Evolutionary conservation across 2,888 invertebrate species (phyloP), one percentile per base, ranked within the genome.

Genomic region (Drosophila yooni): DNA sequence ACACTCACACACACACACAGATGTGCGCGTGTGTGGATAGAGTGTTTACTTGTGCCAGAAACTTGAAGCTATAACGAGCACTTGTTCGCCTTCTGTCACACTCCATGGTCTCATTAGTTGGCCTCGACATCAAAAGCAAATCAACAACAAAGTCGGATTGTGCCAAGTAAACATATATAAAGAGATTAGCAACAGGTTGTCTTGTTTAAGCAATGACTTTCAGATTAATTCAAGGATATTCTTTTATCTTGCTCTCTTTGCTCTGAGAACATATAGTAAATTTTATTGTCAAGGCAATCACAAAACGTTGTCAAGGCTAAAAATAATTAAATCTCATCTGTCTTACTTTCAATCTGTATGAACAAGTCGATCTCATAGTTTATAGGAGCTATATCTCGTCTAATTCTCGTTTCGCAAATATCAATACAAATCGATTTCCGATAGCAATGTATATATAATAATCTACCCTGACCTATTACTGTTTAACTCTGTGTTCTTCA

Each of bases 81-180:
- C 31, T 25, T 38, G 10, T 36, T 46, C 15, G 18, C 27, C n/a
- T 31, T 40, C 36, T 53, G 21, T 46, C 36, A 40, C 40, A 10
- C 58, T 64, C 74, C 57, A 54, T 74, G 50, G 76, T 52, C 54
- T 56, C 70, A 76, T 62, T 60, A 60, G 43, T 34, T 56, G 48
- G 34, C 48, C 61, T n/a, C 25, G 31, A n/a, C 13, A 38, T 27
- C 56, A n/a, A 29, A 50, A 34, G 25, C 46, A 6, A 38, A 29
- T n/a, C 38, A n/a, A n/a, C 18, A 40, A 25, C 36, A n/a, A 38
- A 11, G 48, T 25, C 15, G 15, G 48, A 18, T 50, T 50, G 48
- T 50, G 15, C 27, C 27, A 29, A 27, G 27, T 38, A 18, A 18
- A 50, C 15, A 25, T 27, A 10, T 6, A 11, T 29, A 7, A 6